A percentile compares a stretch with the other conserved stretches of the same genome.
Conservation (phyloP, 37 sponge, comb jelly and placozoan genomes). For the Spongilla lacustris region DNA sequence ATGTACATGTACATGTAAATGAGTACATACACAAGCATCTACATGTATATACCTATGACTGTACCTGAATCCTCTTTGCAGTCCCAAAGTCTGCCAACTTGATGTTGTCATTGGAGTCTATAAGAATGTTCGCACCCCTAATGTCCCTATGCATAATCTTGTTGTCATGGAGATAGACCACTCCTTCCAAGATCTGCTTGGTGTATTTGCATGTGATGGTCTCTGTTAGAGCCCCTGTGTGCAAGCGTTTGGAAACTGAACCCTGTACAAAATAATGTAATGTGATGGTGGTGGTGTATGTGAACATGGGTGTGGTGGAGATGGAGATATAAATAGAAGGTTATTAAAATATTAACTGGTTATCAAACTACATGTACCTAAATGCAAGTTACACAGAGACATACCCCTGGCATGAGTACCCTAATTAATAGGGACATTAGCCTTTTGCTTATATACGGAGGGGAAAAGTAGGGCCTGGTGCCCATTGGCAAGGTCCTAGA, state of each 20-base stretch:
- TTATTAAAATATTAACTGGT: no score
- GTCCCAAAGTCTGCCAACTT: slow-evolving; percentile 99
- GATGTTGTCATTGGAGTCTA: slow-evolving; percentile 85
- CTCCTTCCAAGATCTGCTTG: slow-evolving; percentile 88
- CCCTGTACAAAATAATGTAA: slow-evolving; percentile 50
- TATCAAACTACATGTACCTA: slow-evolving; percentile 17
- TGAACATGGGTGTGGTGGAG: neutral
- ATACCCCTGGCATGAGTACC: no score
- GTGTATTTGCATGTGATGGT: slow-evolving; percentile 87
- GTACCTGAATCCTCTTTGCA: slow-evolving; percentile 84
- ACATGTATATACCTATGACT: no score
- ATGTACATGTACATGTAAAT: neutral
- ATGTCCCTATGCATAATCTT: slow-evolving; percentile 92
- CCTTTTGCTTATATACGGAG: no score
- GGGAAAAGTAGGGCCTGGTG: no score
- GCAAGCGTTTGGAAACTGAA: slow-evolving; percentile 78
- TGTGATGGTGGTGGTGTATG: neutral
- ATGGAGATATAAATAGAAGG: no score
- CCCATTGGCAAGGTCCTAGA: no score
- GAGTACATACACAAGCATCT: neutral
- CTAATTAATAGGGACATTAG: no score
- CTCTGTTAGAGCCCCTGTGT: slow-evolving; percentile 86
- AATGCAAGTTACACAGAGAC: no score
- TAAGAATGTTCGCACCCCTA: slow-evolving; percentile 94
- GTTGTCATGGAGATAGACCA: slow-evolving; percentile 87